Conservation (phyloP, 1,140 invertebrate genomes). For the Diorhabda elongata region DNA sequence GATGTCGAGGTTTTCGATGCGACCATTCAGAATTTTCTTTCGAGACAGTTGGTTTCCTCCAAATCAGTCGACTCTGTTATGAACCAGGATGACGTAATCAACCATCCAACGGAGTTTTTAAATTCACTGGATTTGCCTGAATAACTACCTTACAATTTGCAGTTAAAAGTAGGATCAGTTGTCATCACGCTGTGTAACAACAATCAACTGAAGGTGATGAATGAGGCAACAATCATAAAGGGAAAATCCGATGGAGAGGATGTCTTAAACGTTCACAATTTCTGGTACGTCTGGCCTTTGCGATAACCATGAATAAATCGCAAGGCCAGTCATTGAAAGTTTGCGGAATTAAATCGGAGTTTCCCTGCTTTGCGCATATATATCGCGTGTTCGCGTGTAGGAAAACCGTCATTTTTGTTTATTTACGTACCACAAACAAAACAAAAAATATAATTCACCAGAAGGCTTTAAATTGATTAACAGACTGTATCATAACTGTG, state of each 20-base stretch:
- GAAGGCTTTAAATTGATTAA: conserved; percentile 22
- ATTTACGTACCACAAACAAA: conserved; percentile 33
- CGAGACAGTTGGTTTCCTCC: background rate
- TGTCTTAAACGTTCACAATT: conserved; percentile 50
- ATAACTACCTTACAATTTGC: conserved; percentile 38
- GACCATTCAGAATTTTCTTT: conserved; percentile 23
- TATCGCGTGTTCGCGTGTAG: conserved; percentile 40
- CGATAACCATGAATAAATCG: conserved; percentile 54
- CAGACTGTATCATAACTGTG: too few relatives aligned
- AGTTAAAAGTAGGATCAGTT: conserved; percentile 42
- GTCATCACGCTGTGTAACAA: conserved; percentile 49
- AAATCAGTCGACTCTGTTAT: conserved; percentile 38
- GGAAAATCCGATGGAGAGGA: conserved; percentile 45
- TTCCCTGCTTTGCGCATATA: conserved; percentile 43
- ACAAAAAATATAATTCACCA: conserved; percentile 27
- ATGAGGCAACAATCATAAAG: conserved; percentile 44
- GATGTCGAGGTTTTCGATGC: conserved; percentile 33
- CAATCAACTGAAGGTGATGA: conserved; percentile 39
- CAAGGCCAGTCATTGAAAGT: conserved; percentile 49
- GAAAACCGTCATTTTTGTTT: conserved; percentile 35
- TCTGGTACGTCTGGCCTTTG: conserved; percentile 50
- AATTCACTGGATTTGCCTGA: conserved; percentile 37
- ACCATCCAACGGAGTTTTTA: conserved; percentile 40
- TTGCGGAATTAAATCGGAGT: conserved; percentile 40
- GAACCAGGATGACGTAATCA: conserved; percentile 34